Evolutionary conservation across 2,113 vertebrate genomes (phyloP).

Genomic region (Paralichthys olivaceus): DNA sequence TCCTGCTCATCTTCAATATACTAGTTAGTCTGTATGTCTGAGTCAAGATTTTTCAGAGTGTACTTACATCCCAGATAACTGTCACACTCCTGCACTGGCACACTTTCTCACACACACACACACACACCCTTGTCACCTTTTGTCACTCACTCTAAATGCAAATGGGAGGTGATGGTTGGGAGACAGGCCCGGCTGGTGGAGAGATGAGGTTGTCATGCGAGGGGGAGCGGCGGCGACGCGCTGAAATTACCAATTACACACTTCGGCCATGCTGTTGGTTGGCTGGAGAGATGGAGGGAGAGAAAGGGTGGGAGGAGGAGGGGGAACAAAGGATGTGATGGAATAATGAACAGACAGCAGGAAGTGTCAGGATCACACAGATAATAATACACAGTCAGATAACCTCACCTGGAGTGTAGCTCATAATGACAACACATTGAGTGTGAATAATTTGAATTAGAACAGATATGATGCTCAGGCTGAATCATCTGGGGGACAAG

Average conservation of each 20-base stretch:
- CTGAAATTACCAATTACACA: conserved; percentile 85
- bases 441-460: not conserved
- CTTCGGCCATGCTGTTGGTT: conserved; percentile 39
- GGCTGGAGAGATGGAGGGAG: conserved; percentile 8
- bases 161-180: conserved; percentile 68
- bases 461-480: not conserved
- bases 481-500: not conserved
- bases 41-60: conserved; percentile 34
- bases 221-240: conserved; percentile 63
- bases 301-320: not conserved
- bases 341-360: conserved; percentile 19
- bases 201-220: conserved; percentile 85
- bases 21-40: conserved; percentile 11
- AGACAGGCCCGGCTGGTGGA: conserved; percentile 72
- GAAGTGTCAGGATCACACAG: conserved; percentile 15
- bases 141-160: conserved; percentile 82
- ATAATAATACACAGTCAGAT: conserved; percentile 18
- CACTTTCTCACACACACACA: conserved; percentile 1
- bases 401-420: conserved; percentile 29
- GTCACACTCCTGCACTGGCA: conserved; percentile 9
- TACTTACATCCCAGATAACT: conserved; percentile 35
- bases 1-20: conserved; percentile 27
- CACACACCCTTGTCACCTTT: conserved; percentile 54
- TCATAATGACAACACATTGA: conserved; percentile 26
- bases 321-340: not conserved